phyloP scores from a whole-genome alignment of 2,113 vertebrate species.

The Empidonax traillii region DNA sequence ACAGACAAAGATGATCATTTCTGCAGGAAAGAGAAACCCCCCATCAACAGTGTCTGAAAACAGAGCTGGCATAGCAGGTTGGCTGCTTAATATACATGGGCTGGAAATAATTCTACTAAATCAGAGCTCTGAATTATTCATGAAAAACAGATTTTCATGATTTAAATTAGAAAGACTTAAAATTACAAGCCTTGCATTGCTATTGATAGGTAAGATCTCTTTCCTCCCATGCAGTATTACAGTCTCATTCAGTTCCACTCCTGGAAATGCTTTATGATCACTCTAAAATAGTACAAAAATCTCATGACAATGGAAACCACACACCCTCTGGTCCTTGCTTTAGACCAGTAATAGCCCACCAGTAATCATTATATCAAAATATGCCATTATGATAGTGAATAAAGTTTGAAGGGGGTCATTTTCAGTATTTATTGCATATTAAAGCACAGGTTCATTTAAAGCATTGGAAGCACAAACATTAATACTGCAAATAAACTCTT shows the following conservation, averaged over 20 bases:
- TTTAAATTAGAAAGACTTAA: conserved; percentile 64
- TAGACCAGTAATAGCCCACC: neutral
- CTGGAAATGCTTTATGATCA: conserved; percentile 10
- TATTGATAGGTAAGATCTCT: conserved; percentile 35
- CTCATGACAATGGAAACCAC: neutral
- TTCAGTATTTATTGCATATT: conserved; percentile 1
- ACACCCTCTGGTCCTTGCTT: neutral
- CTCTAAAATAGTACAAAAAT: neutral
- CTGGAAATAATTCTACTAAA: conserved; percentile 62
- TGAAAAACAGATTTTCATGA: conserved; percentile 59
- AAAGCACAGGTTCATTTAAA: conserved; percentile 13
- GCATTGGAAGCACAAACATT: neutral
- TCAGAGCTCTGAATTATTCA: conserved; percentile 64
- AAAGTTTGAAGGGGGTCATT: neutral
- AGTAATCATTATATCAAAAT: neutral
- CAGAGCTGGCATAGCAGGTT: conserved; percentile 34
- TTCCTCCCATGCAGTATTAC: neutral
- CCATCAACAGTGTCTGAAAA: conserved; percentile 13
- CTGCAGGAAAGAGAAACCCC: conserved; percentile 22
- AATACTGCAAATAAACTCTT: neutral
- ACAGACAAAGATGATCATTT: conserved; percentile 53
- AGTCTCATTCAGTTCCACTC: neutral
- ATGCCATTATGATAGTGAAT: neutral
- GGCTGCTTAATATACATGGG: conserved; percentile 61
- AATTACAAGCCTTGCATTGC: conserved; percentile 11